These are phyloP conservation scores for Montipora cactus DNA, from an alignment of 64 coral and sea anemone species.

Conservation along the genomic window DNA sequence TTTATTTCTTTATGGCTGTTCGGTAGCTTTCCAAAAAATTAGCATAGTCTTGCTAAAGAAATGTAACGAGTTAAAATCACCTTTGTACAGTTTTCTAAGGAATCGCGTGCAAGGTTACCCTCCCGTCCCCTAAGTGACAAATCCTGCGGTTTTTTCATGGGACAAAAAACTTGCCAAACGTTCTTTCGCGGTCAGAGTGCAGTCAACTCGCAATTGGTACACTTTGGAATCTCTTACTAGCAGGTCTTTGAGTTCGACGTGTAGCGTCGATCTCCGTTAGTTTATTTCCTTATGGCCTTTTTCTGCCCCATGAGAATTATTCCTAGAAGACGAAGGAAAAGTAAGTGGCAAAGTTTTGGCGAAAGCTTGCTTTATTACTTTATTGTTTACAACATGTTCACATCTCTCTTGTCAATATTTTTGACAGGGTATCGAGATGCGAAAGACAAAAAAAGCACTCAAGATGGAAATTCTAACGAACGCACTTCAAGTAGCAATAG, in stretches of 20 bases:
- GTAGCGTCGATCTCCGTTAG: background rate
- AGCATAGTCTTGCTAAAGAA: too few relatives aligned
- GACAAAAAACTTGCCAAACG: background rate
- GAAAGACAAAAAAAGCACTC: conserved; percentile 46
- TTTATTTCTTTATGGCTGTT: too few relatives aligned
- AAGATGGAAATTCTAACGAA: conserved; percentile 69
- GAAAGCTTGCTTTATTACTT: conserved; percentile 21
- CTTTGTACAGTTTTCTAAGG: too few relatives aligned
- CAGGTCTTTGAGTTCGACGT: background rate
- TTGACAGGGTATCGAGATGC: conserved; percentile 72
- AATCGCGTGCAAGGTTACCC: background rate
- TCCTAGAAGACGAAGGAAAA: conserved; percentile 66
- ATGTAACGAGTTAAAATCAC: too few relatives aligned
- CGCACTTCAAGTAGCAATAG: conserved; percentile 61
- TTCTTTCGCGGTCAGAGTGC: background rate
- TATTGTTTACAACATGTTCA: conserved; percentile 56
- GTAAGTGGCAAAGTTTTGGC: conserved; percentile 37
- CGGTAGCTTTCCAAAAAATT: too few relatives aligned
- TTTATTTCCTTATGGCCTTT: conserved; percentile 62
- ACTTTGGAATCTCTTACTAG: background rate
- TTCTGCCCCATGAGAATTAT: conserved; percentile 73
- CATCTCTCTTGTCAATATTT: conserved; percentile 13
- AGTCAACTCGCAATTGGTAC: background rate
- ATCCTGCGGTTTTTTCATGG: background rate
- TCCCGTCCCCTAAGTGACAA: conserved; percentile 21